Evolutionary conservation across 2,888 invertebrate genomes (phyloP).

Genomic region (Netelia inedita): DNA sequence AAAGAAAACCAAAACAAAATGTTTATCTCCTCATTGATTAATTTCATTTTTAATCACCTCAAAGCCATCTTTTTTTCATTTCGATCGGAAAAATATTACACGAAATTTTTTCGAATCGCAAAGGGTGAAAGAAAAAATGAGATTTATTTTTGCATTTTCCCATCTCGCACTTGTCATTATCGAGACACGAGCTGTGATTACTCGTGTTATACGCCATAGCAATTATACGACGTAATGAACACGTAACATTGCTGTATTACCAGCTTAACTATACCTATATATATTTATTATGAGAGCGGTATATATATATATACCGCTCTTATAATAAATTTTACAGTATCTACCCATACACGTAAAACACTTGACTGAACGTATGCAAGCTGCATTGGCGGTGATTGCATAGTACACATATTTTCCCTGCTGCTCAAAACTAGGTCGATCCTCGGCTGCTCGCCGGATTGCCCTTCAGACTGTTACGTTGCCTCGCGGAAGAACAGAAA

Average conservation of each 20-base stretch:
- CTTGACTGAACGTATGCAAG: background rate
- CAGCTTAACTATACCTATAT: too few relatives aligned
- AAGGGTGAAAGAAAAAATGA: background rate
- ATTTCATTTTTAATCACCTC: too few relatives aligned
- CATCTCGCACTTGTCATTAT: background rate
- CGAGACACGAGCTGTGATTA: background rate
- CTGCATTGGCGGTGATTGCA: slow-evolving; percentile 11
- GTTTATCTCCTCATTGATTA: too few relatives aligned
- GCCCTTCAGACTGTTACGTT: slow-evolving; percentile 56
- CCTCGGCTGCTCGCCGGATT: slow-evolving; percentile 22
- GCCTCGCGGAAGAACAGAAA: slow-evolving; percentile 11
- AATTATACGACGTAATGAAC: slow-evolving; percentile 48
- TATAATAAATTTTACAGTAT: background rate
- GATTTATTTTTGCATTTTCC: too few relatives aligned
- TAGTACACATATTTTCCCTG: slow-evolving; percentile 19
- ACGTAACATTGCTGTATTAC: slow-evolving; percentile 26
- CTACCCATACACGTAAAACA: background rate
- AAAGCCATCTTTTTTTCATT: background rate
- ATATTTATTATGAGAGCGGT: too few relatives aligned
- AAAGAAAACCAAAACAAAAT: too few relatives aligned
- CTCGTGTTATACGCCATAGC: background rate
- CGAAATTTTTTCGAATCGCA: background rate
- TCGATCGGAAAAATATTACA: slow-evolving; percentile 10
- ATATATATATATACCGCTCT: background rate
- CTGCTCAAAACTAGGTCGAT: slow-evolving; percentile 47